Conservation (phyloP, 2,888 invertebrate genomes). For the Andricus curvator region DNA sequence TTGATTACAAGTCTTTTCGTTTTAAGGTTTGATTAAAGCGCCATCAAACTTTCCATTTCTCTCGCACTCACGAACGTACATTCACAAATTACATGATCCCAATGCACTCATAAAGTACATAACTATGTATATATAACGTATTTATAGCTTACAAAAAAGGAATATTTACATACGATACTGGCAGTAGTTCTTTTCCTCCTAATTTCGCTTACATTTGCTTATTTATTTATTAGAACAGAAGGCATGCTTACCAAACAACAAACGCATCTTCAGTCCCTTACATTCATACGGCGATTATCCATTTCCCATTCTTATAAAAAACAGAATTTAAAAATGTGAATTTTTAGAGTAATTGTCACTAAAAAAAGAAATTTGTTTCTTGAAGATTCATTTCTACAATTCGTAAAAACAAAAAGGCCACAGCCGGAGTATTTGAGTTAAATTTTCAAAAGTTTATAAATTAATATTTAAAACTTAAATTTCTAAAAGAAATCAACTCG, state of each 20-base stretch:
- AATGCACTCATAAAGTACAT: conserved; percentile 28
- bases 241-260: background rate
- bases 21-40: conserved; percentile 12
- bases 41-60: conserved; percentile 29
- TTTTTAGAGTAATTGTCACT: background rate
- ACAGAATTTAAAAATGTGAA: background rate
- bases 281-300: background rate
- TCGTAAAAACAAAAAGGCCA: too few relatives aligned
- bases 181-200: conserved; percentile 40
- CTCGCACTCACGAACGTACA: conserved; percentile 20
- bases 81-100: conserved; percentile 36
- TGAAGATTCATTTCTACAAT: background rate
- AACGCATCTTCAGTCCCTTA: background rate
- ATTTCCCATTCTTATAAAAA: background rate
- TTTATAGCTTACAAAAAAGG: conserved; percentile 39
- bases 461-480: too few relatives aligned
- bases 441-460: too few relatives aligned
- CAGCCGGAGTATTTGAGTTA: too few relatives aligned
- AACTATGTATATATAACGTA: conserved; percentile 35
- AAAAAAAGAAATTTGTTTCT: background rate
- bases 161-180: conserved; percentile 41
- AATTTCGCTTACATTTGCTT: conserved; percentile 17
- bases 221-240: conserved; percentile 20
- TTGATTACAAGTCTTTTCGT: conserved; percentile 17
- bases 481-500: too few relatives aligned